phyloP scores from a whole-genome alignment of 2,888 invertebrate genomes.

The Coelinius sp. region DNA sequence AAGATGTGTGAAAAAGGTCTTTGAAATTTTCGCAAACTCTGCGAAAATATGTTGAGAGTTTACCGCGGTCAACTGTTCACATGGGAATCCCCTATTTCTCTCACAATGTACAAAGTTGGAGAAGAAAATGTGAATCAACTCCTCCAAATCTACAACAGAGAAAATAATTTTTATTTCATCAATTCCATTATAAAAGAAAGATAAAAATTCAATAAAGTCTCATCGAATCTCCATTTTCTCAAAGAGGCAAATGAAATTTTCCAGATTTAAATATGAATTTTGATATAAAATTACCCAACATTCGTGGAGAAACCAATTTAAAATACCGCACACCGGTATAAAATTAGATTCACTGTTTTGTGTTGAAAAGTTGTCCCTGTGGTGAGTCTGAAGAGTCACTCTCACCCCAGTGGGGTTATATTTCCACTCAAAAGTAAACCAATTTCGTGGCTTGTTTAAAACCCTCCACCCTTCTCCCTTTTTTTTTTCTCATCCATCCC shows the following conservation, averaged over 20 bases:
- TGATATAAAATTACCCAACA: background rate
- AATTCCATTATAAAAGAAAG: too few species aligned
- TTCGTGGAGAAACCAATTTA: background rate
- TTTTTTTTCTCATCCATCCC: constrained; percentile 52
- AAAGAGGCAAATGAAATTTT: background rate
- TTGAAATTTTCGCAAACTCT: constrained; percentile 17
- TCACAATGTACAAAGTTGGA: background rate
- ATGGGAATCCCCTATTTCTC: background rate
- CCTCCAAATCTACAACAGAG: background rate
- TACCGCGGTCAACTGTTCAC: background rate
- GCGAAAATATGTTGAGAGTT: constrained; percentile 18
- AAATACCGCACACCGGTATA: background rate
- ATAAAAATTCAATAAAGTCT: too few species aligned
- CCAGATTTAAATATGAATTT: too few species aligned
- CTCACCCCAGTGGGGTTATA: constrained; percentile 3
- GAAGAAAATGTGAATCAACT: background rate
- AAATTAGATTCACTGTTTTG: constrained; percentile 8
- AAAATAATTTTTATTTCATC: background rate
- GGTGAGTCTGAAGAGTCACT: background rate
- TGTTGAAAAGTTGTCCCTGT: constrained; percentile 4
- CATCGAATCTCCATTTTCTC: background rate
- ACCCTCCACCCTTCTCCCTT: constrained; percentile 44
- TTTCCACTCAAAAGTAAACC: constrained; percentile 66
- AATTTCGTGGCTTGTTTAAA: constrained; percentile 71
- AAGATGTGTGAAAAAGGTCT: constrained; percentile 21